Base-by-base conservation (phyloP, 2,888 invertebrate species). In the Rhingia rostrata region DNA sequence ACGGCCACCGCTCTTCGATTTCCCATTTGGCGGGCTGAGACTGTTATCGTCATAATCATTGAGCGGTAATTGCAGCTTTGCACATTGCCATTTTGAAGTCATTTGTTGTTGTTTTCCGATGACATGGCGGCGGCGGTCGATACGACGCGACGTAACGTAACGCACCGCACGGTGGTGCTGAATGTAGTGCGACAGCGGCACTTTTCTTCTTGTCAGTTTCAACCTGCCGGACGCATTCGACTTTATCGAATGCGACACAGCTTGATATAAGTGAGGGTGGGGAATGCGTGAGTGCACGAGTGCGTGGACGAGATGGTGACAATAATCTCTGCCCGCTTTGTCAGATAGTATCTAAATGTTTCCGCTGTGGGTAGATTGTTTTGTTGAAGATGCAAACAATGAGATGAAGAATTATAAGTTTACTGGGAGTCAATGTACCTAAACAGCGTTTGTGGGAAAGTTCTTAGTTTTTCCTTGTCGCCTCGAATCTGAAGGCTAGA, bases 51-150 rank as follows among this genome's bases (percentile, higher is more conserved):
- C 39, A 41, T 72, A 69, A 79, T 79, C 63, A 47, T 45, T 73
- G 83, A 73, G 69, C 73, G 73, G 79, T 73, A 83, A 74, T 83
- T 83, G 70, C 81, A 77, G 66, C 45, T 81, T 81, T 81, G 77
- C 81, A 82, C 81, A 64, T 82, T 82, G 58, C 70, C 70, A 30
- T 53, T 66, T 45, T 53, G 51, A 6, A 60, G 51, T 32, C 47
- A 30, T 7, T 67, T 53, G 51, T 9, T 66, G 51, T 39, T 54
- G 35, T 7, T 67, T 51, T 6, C 22, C 43, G 63, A 63, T 45
- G 63, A 43, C 54, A 45, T 56, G 45, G n/a, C 49, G 49, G 35
- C 37, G 14, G 37, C 6, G 22, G 54, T 14, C 7, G 49, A 49
- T 22, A 14, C 4, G 43, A 43, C 14, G 53, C 9, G 41, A 41